Conservation (phyloP, 2,113 vertebrate species). For the Hucho hucho region DNA sequence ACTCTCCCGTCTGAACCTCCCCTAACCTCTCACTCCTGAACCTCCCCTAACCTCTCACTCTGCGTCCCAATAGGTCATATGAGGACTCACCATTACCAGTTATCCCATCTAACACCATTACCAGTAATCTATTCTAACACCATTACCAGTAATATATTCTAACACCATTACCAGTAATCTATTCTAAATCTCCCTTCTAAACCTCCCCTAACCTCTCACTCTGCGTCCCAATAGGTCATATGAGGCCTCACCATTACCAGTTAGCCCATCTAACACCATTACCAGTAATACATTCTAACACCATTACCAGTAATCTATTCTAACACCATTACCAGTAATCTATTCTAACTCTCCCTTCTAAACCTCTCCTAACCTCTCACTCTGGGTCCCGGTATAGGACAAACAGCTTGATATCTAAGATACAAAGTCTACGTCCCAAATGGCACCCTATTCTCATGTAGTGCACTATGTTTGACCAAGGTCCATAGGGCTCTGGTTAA, state of each 20-base stretch:
- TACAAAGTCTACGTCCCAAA: neutral
- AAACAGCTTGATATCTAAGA: no score
- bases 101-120: no score
- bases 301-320: no score
- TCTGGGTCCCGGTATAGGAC: conserved; percentile 1
- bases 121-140: no score
- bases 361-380: conserved; percentile 16
- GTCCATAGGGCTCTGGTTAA: no score
- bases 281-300: neutral
- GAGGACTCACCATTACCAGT: no score
- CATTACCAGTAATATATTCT: no score
- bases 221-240: neutral
- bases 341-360: neutral
- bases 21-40: conserved; percentile 9
- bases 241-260: conserved; percentile 18
- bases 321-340: no score
- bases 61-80: neutral
- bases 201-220: conserved; percentile 17
- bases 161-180: neutral
- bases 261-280: conserved; percentile 5
- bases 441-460: neutral
- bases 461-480: neutral
- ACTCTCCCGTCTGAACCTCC: conserved; percentile 9
- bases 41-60: conserved; percentile 15
- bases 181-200: neutral